Base-by-base conservation (phyloP, 2,888 invertebrate species). In the Andrena praecox region DNA sequence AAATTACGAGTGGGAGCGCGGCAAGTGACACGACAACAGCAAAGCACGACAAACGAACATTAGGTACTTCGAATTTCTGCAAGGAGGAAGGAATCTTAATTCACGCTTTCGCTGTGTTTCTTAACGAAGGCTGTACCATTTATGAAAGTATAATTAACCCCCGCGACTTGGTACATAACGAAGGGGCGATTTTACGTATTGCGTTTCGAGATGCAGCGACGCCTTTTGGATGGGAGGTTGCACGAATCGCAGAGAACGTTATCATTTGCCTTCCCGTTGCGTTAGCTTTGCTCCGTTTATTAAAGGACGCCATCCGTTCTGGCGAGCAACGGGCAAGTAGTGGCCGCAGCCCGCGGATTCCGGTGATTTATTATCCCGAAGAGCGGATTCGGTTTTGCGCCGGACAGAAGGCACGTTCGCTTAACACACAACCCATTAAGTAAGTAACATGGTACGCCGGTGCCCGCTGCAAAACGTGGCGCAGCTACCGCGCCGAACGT, bases 351-450 rank as follows among this genome's bases (percentile, higher is more conserved):
- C 62, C 42, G 60, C 80, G 77, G 67, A 74, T 81, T 70, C 70
- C 35, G 52, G 73, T 80, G 80, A 76, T 87, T 87, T 78, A 80
- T 87, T 66, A 78, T 85, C 70, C 74, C 42, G 48, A 64, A 67
- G 59, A 77, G 76, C 77, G 80, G 82, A 79, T 77, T 80, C 60
- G 80, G 80, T 82, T 85, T 82, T 76, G 78, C 60, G n/a, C 71
- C 33, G 76, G 78, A 82, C 84, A 86, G 78, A 80, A 82, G 80
- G 80, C 80, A 86, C 86, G 81, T 86, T 73, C 87, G 66, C 60
- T 69, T 76, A 78, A 87, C 77, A 76, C 87, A 87, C 78, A 81
- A 77, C 81, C 82, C 84, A 80, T 78, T 86, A 84, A 82, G 79
- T 79, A 82, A 87, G 82, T 82, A 72, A 73, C 77, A 76, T 48